Conservation (phyloP, 2,888 invertebrate species). For the Chloroclystis v-ata region DNA sequence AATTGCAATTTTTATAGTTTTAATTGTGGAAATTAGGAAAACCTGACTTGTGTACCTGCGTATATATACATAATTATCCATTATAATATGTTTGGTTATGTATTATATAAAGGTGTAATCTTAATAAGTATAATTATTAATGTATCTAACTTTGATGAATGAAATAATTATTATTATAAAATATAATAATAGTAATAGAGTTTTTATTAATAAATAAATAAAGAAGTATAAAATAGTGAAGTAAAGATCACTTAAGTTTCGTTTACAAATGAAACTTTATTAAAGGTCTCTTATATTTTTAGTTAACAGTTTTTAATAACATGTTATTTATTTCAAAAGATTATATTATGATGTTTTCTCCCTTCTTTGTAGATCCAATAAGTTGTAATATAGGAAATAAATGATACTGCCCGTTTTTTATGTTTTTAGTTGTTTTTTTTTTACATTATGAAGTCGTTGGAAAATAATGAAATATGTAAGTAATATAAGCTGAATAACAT, state of each 20-base stretch:
- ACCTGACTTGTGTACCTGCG: conserved; percentile 37
- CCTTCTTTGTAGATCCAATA: conserved; percentile 66
- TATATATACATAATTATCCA: conserved; percentile 41
- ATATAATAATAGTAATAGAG: conserved; percentile 76
- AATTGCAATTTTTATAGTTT: conserved; percentile 26
- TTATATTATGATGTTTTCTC: conserved; percentile 74
- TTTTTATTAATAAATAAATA: conserved; percentile 77
- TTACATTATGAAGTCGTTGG: conserved; percentile 29
- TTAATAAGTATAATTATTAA: conserved; percentile 63
- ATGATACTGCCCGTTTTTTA: conserved; percentile 72
- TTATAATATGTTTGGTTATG: conserved; percentile 42
- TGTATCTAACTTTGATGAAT: conserved; percentile 73
- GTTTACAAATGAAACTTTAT: conserved; percentile 54
- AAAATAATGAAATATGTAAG: conserved; percentile 25
- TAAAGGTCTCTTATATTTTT: conserved; percentile 67
- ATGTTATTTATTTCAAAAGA: conserved; percentile 79
- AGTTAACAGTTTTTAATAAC: conserved; percentile 73
- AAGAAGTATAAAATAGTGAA: conserved; percentile 68
- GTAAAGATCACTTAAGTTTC: conserved; percentile 66
- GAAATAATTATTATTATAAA: conserved; percentile 75
- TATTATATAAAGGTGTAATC: conserved; percentile 52
- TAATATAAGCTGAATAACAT: conserved; percentile 46
- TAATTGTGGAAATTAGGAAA: conserved; percentile 34
- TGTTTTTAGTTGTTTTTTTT: conserved; percentile 49
- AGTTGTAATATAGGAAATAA: conserved; percentile 72